Evolutionary conservation across 1,140 invertebrate genomes (phyloP), one percentile per base, ranked within the genome.

Genomic region (Mactra quadrangularis): DNA sequence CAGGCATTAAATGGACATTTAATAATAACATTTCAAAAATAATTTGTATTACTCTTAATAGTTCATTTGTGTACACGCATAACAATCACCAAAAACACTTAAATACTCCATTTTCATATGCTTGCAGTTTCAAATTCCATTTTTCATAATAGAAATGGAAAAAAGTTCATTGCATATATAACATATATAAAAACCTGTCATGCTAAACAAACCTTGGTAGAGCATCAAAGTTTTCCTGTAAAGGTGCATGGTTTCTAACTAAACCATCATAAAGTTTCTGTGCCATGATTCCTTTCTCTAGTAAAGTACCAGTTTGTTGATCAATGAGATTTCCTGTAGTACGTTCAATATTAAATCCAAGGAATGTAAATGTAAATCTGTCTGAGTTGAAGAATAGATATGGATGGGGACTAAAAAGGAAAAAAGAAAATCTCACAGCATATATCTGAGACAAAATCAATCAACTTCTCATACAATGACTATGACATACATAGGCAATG

Each of bases 351-450:
- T 41, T 7, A 15, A 41, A 41, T 41, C 38, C 38, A 41, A 41
- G 15, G 38, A 41, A 41, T n/a, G 91, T 91, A 76, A 92, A 87
- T 2, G 87, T 85, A 38, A 87, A 64, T 0, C 74, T 62, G 66
- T 92, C 91, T 29, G 87, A 75, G 77, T 92, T 91, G 82, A 92
- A 92, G 71, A 91, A 92, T 6, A 91, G 81, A 75, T 92, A 92
- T 11, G 91, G 91, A 87, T 92, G 91, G 11, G 89, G 87, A 47
- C 90, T 91, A 85, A 60, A 86, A 85, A 57, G 11, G 38, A 79
- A 50, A 50, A 27, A 57, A 64, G 25, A 3, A n/a, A 53, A 3
- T n/a, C 1, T n/a, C 25, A 3, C 19, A 3, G 25, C 50, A 53
- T n/a, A n/a, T n/a, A n/a, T n/a, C n/a, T n/a, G n/a, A n/a, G n/a